Base-by-base conservation (phyloP, 2,113 vertebrate genomes). In the Mormyrus lacerda region DNA sequence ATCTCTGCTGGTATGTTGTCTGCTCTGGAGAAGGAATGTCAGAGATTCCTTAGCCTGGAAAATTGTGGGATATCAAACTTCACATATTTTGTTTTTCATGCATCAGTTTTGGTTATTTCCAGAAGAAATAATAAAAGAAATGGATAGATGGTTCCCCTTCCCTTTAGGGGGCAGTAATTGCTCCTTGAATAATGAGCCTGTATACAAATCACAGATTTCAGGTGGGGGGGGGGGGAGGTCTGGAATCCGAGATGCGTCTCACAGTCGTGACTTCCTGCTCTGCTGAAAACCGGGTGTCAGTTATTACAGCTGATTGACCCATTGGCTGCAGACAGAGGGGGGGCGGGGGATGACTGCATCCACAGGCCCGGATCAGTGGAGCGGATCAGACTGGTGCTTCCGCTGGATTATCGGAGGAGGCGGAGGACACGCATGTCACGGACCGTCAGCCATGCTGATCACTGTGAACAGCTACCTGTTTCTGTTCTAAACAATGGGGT, bases 1-100 rank as follows among this genome's bases (percentile, higher is more conserved):
- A 87, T 65, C 61, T 83, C 90, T 89, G 89, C 55, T 61, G 90
- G 91, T 45, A 92, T 89, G 89, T 90, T 89, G 88, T 88, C 83
- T 90, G 55, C 73, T 27, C 51, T 82, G 85, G 89, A 90, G 89
- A 89, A 88, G 17, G 45, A 86, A 53, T 27, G 50, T 87, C 27
- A 50, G 50, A 50, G 47, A 53, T 55, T 27, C 50, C 47, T 51
- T 15, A 4, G 31, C 85, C 10, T 39, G 27, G 27, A 51, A 58
- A 35, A 31, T 65, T 65, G 58, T 31, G 61, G 10, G 82, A 48
- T 85, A 19, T 45, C 21, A 85, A 27, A 85, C 24, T 48, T 85
- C 44, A 24, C 9, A 45, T 48, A 85, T 27, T 58, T 31, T 19
- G 44, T n/a, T 85, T 24, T n/a, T 85, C 44, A 48, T 85, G 21